Percentiles rank a stretch among this genome's conserved stretches.
Conservation (phyloP, 1,140 invertebrate genomes). For the Pseudomyrmex gracilis region DNA sequence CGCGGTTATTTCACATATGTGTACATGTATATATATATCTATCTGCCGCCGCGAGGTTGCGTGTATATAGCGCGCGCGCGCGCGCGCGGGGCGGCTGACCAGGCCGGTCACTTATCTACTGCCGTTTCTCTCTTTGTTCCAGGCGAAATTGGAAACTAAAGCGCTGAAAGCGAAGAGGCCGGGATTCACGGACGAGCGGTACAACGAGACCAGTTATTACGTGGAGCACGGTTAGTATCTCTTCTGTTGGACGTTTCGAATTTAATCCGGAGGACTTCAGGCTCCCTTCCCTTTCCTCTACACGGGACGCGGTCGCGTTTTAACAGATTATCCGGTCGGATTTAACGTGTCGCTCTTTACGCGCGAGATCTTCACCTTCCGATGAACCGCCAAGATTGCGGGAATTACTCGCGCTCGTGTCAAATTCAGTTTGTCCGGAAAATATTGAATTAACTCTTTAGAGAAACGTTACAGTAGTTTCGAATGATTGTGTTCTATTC, state of each 20-base stretch:
- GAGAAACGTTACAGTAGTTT: neutral
- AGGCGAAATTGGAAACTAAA: slow-evolving; percentile 97
- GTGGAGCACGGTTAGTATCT: slow-evolving; percentile 95
- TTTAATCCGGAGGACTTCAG: slow-evolving; percentile 29
- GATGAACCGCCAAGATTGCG: neutral
- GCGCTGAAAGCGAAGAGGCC: slow-evolving; percentile 96
- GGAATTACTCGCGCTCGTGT: neutral
- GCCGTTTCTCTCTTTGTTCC: slow-evolving; percentile 86
- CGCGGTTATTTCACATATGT: slow-evolving; percentile 18
- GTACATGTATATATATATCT: too few relatives aligned
- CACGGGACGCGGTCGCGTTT: slow-evolving; percentile 1
- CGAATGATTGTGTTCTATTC: neutral
- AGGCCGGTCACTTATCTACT: slow-evolving; percentile 61
- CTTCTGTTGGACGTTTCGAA: slow-evolving; percentile 48
- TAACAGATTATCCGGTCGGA: too few relatives aligned
- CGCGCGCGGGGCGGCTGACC: slow-evolving; percentile 12
- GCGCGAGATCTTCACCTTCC: neutral
- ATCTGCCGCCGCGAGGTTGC: slow-evolving; percentile 2
- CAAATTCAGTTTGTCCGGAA: neutral
- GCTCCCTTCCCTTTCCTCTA: too few relatives aligned
- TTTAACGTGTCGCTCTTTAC: neutral
- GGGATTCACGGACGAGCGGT: slow-evolving; percentile 96
- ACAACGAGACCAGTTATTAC: slow-evolving; percentile 98
- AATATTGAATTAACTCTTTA: neutral
- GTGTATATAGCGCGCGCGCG: neutral